A percentile compares a stretch with the other conserved stretches of the same genome.
Conservation (phyloP, 2,797 vertebrate genomes). For the Euthynnus affinis region DNA sequence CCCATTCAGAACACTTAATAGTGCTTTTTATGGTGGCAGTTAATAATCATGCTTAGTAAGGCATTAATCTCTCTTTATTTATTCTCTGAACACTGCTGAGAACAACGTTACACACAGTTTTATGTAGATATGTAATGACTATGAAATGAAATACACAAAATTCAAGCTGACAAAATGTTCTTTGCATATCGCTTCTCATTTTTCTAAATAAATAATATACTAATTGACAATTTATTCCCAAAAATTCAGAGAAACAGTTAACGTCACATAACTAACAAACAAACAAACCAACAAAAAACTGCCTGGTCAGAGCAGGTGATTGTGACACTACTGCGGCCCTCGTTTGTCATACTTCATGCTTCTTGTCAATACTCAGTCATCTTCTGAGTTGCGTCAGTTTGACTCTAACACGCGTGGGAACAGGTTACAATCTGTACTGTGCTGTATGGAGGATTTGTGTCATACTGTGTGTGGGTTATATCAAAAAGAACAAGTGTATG, state of each 20-base stretch:
- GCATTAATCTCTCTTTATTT: too few species aligned
- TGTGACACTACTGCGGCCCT: conserved; percentile 42
- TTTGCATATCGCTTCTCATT: too few species aligned
- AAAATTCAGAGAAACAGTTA: background rate
- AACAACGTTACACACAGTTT: too few species aligned
- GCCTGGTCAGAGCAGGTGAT: conserved; percentile 40
- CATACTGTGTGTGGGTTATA: conserved; percentile 61
- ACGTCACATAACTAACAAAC: background rate
- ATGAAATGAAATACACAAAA: too few species aligned
- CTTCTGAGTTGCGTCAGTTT: conserved; percentile 51
- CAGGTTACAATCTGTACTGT: conserved; percentile 20
- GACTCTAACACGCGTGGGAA: conserved; percentile 45
- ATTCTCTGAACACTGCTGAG: too few species aligned
- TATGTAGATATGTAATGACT: too few species aligned
- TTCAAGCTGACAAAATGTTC: too few species aligned
- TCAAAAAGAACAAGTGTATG: conserved; percentile 45
- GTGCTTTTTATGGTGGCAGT: too few species aligned
- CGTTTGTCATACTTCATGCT: conserved; percentile 33
- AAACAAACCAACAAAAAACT: background rate
- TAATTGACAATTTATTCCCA: too few species aligned
- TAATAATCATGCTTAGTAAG: too few species aligned
- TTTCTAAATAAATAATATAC: too few species aligned
- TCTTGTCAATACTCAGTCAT: conserved; percentile 45
- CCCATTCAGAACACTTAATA: background rate
- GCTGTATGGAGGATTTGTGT: conserved; percentile 37